Conservation (phyloP, 1,140 invertebrate species). For the Dermatophagoides farinae region DNA sequence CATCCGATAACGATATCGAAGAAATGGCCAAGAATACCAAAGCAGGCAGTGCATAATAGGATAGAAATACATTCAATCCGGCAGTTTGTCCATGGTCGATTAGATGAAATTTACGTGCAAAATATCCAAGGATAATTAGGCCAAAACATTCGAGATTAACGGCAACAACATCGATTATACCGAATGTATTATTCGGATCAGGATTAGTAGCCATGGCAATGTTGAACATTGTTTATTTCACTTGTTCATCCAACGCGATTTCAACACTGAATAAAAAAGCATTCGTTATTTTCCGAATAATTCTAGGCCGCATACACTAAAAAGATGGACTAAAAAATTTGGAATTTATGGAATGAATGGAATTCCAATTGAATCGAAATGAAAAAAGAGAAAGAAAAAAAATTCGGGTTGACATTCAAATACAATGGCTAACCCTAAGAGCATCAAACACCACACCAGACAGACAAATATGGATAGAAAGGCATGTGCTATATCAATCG, state of each 20-base stretch:
- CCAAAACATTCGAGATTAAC: constrained; percentile 24
- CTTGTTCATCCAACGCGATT: too few relatives aligned
- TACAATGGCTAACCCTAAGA: too few relatives aligned
- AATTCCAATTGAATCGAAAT: background rate
- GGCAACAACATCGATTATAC: constrained; percentile 17
- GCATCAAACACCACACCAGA: too few relatives aligned
- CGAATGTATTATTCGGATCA: background rate
- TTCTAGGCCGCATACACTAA: too few relatives aligned
- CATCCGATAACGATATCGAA: constrained; percentile 48
- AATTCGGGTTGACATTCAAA: too few relatives aligned
- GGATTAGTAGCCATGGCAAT: too few relatives aligned
- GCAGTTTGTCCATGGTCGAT: constrained; percentile 66
- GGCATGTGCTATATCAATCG: too few relatives aligned
- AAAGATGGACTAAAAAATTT: too few relatives aligned
- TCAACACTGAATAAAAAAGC: too few relatives aligned
- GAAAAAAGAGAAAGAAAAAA: background rate
- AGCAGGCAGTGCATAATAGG: constrained; percentile 73
- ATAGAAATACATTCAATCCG: constrained; percentile 76
- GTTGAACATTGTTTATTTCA: background rate
- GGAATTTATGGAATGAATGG: too few relatives aligned
- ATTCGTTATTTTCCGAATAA: too few relatives aligned
- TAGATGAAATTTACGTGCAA: constrained; percentile 61
- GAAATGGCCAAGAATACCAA: constrained; percentile 77
- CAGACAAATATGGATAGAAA: too few relatives aligned
- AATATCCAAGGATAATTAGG: constrained; percentile 44